Conservation (phyloP, 2,888 invertebrate genomes). For the Pediacus dermestoides region DNA sequence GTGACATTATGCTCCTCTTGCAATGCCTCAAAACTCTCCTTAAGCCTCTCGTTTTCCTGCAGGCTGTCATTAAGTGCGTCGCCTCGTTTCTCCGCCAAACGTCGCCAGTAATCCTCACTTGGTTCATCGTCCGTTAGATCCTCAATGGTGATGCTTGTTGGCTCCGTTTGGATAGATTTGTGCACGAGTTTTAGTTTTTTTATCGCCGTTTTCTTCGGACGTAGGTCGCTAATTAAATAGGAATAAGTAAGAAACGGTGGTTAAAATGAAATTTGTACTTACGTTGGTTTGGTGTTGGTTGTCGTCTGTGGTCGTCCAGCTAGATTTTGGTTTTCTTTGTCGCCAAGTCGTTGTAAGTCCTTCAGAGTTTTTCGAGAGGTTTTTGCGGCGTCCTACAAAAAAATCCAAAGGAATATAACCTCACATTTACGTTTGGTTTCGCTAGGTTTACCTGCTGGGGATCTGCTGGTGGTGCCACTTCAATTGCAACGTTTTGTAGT, state of each 20-base stretch:
- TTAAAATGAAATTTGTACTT: slow-evolving; percentile 10
- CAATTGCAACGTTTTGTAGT: too few relatives aligned
- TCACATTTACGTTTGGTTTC: too few relatives aligned
- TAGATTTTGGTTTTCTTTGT: slow-evolving; percentile 70
- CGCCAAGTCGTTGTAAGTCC: slow-evolving; percentile 66
- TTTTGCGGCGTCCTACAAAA: too few relatives aligned
- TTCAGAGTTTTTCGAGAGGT: slow-evolving; percentile 65
- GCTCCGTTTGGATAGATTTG: slow-evolving; percentile 62
- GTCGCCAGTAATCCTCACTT: slow-evolving; percentile 73
- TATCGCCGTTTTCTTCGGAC: slow-evolving; percentile 24
- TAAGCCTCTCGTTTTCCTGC: slow-evolving; percentile 64
- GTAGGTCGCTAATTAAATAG: slow-evolving; percentile 21
- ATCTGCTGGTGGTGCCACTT: too few relatives aligned
- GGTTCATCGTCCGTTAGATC: slow-evolving; percentile 70
- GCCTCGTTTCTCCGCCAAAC: slow-evolving; percentile 70
- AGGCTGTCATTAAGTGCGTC: slow-evolving; percentile 69
- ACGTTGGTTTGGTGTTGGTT: slow-evolving; percentile 36
- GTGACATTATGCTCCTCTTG: slow-evolving; percentile 63
- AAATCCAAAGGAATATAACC: too few relatives aligned
- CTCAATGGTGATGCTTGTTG: slow-evolving; percentile 58
- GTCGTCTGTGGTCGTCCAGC: slow-evolving; percentile 58
- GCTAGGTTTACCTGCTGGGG: too few relatives aligned
- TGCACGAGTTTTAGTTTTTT: slow-evolving; percentile 52
- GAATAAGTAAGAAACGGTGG: slow-evolving; percentile 11
- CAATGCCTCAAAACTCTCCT: slow-evolving; percentile 49